Evolutionary conservation across 2,113 vertebrate genomes (phyloP), one percentile per base, ranked within the genome.

Genomic region (Raja brachyura): DNA sequence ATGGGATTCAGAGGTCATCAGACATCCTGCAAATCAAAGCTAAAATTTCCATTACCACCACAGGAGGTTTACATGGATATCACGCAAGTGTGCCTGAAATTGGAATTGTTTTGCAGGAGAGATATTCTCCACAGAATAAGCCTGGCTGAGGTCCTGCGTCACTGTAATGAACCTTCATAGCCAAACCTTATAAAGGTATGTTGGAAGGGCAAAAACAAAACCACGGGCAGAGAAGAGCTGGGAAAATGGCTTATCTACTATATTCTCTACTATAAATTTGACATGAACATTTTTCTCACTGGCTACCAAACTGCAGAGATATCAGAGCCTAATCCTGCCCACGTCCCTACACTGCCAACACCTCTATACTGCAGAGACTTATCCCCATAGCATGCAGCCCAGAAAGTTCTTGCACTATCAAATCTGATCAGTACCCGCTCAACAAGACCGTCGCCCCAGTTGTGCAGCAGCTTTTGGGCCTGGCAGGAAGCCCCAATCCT

Each of bases 401-500:
- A 83, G 79, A 25, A 25, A 56, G 48, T 54, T 28, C 79, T 10
- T 28, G 25, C 1, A 0, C 33, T 48, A 13, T 16, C 31, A 48
- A 48, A 48, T 48, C 39, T 3, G 39, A 48, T 48, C 39, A 48
- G 79, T 22, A 25, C 39, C 8, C 6, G 48, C 20, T 56, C 39
- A 25, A 11, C n/a, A 77, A 77, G 16, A 33, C 75, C 10, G 22
- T 54, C 16, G 39, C 18, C 20, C 0, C 75, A 11, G 16, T 83
- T 25, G 54, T 83, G 39, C 79, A 83, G 48, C 10, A 83, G 25
- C 25, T 56, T 20, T 10, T 83, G 48, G 6, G 25, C 4, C 79
- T 8, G 10, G 8, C 8, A 83, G 48, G 79, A 83, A 83, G 48
- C 18, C n/a, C 25, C 93, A 22, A 68, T 5, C 3, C 95, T 94